Base-by-base conservation (phyloP, 1,140 invertebrate genomes). In the Melanaphis sacchari region DNA sequence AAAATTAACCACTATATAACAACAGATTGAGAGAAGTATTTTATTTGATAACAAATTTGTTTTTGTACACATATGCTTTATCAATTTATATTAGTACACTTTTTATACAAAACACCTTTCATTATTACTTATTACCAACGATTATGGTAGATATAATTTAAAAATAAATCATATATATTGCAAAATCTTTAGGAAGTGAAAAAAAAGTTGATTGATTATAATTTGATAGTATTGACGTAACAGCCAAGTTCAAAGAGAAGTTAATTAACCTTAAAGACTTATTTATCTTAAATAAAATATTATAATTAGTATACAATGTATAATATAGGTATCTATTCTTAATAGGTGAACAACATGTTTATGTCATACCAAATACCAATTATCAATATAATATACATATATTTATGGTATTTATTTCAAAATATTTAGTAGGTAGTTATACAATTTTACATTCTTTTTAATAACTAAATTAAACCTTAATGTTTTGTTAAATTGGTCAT, bases 191-290 rank as follows among this genome's bases (percentile, higher is more conserved):
- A 89, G 0, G 22, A 31, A 52, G 36, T 89, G n/a, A 24, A 8
- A 52, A 40, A 24, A 40, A 59, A 40, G 36, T 90, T 21, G 7
- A 59, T 59, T 90, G 9, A 90, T 90, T 59, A 54, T 40, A 54
- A 90, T 90, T 90, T 54, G 59, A 40, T 90, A 59, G 18, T 59
- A 54, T 59, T 90, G 52, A 90, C 88, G 52, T 41, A 90, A 52
- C 22, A 89, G n/a, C 87, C 46, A 89, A 89, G 87, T 89, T 89
- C 87, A 54, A 89, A 89, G 46, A 36, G n/a, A 89, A 54, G 87
- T 54, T 89, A 89, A 89, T 89, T 89, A 89, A 89, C 87, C 87
- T 54, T 21, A 38, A 49, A 36, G 21, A 89, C 31, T 46, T 41
- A 85, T 38, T 54, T 89, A 88, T 88, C 46, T 49, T 38, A 18